Evolutionary conservation across 2,797 vertebrate species (phyloP), one percentile per base, ranked within the genome.

Genomic region (Halcyon leucocephala): DNA sequence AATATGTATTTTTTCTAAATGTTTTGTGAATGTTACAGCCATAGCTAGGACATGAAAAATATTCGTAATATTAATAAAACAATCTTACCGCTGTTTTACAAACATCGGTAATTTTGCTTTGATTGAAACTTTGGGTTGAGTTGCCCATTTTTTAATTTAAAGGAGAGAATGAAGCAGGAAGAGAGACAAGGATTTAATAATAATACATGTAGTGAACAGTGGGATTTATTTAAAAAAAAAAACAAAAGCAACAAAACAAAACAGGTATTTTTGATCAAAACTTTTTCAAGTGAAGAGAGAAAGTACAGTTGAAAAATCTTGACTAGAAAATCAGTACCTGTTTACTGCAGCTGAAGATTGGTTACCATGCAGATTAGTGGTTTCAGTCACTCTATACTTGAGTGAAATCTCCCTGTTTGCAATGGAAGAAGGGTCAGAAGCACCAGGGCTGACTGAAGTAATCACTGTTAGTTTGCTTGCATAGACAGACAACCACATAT

Each of bases 381-480:
- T 70, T 93, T 82, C 78, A 55, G 61, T 60, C 41, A 21, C 19
- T 46, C 64, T 15, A 1, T 10, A 4, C 60, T 44, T 41, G 14
- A 0, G 10, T 7, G 20, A 46, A 37, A 52, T 52, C 39, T 61
- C 69, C 35, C 49, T 31, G 6, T 26, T 31, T 71, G 33, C 39
- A 26, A 20, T 2, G 12, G 48, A 16, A 73, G 48, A 80, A 41
- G 49, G 33, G 31, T 37, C 14, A 21, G 71, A 73, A 61, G 20
- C 15, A 28, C 39, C 8, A 14, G 29, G 35, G n/a, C 41, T n/a
- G 25, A n/a, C 9, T 1, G 1, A 78, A 76, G 39, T 10, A n/a
- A 46, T 52, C 67, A 22, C 31, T 0, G 0, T 51, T 12, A 1
- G 14, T 35, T 55, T 52, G 39, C 37, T 58, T 31, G 28, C 46